Conservation (phyloP, 2,113 vertebrate species). For the Labrus mixtus region DNA sequence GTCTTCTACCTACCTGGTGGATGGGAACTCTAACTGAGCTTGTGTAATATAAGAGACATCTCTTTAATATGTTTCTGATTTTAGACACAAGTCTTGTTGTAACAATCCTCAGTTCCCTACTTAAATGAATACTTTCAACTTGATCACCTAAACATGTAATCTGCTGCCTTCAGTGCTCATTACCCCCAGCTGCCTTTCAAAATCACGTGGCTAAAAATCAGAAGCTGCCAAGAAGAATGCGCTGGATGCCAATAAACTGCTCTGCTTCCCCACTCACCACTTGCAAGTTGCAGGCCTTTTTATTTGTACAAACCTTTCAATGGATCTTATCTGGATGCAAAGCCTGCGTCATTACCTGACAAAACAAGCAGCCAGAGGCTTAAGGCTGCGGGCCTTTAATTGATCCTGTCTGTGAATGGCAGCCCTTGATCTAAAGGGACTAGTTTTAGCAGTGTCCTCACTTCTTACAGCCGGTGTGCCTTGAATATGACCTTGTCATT, state of each 20-base stretch:
- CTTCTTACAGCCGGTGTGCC: constrained; percentile 59
- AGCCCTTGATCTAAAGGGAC: constrained; percentile 67
- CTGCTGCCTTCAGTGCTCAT: constrained; percentile 37
- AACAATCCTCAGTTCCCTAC: neutral
- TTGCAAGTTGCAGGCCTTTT: constrained; percentile 5
- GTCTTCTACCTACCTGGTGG: neutral
- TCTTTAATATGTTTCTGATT: neutral
- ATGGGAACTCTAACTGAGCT: neutral
- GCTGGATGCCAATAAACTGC: constrained; percentile 24
- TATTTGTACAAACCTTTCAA: constrained; percentile 33
- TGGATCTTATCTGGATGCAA: constrained; percentile 70
- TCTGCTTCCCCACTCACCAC: constrained; percentile 1
- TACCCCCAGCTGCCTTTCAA: constrained; percentile 43
- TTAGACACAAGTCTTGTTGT: neutral
- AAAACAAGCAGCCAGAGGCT: constrained; percentile 64
- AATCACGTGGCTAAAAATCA: constrained; percentile 39
- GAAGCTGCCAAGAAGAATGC: neutral
- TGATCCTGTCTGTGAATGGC: constrained; percentile 74
- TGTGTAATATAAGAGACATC: neutral
- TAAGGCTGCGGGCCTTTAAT: constrained; percentile 73
- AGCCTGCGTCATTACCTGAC: constrained; percentile 61
- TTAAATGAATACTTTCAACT: constrained; percentile 12
- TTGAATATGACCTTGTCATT: constrained; percentile 77
- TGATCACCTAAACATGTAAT: constrained; percentile 31
- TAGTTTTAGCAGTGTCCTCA: constrained; percentile 69